These are phyloP conservation scores for Dromococcyx pavoninus DNA, from an alignment of 2,797 vertebrate species.

Conservation along the genomic window DNA sequence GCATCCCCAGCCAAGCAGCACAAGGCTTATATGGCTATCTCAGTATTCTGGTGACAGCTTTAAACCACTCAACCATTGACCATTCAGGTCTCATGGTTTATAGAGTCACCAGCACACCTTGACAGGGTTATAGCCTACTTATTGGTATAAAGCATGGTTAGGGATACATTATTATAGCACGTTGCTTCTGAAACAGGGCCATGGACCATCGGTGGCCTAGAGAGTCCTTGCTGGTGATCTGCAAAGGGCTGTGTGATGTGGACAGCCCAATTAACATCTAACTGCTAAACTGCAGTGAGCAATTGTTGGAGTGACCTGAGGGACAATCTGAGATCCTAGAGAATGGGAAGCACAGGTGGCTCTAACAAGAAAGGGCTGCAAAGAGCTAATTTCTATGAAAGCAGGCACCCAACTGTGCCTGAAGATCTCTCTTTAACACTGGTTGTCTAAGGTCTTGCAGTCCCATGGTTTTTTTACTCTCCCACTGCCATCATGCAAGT, in stretches of 20 bases:
- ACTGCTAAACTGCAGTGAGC: not conserved
- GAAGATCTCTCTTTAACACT: not conserved
- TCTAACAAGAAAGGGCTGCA: not conserved
- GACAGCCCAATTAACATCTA: not conserved
- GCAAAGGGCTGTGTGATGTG: not conserved
- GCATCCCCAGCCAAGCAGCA: conserved; percentile 72
- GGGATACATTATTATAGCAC: conserved; percentile 72
- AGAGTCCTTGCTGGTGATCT: conserved; percentile 49
- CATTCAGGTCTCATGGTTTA: conserved; percentile 74
- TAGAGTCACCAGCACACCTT: conserved; percentile 74
- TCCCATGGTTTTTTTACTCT: not conserved
- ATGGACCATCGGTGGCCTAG: conserved; percentile 25
- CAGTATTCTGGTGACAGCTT: conserved; percentile 74
- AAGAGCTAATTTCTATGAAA: not conserved
- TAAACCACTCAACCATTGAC: conserved; percentile 75
- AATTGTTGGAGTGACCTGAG: not conserved
- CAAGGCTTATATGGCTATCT: conserved; percentile 72
- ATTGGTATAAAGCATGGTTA: conserved; percentile 74
- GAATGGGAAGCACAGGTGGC: not conserved
- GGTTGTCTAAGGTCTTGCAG: not conserved
- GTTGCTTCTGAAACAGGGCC: conserved; percentile 50
- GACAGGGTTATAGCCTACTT: conserved; percentile 74
- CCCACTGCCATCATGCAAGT: not conserved
- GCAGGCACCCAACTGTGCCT: not conserved
- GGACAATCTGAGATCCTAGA: not conserved